phyloP scores from a whole-genome alignment of 2,797 vertebrate species.

The Varecia variegata region DNA sequence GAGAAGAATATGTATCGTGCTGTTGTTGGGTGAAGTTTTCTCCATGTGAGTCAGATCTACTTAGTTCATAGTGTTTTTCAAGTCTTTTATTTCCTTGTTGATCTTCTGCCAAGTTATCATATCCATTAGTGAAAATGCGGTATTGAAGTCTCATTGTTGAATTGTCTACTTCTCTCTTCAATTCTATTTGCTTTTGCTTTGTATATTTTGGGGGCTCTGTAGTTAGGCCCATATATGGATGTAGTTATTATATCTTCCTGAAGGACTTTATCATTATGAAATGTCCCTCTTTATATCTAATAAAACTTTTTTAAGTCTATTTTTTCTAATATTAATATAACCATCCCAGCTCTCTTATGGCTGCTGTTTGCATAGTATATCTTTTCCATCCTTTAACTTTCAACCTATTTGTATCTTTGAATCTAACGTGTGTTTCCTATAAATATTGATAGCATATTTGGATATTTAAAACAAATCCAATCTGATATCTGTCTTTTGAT shows the following conservation, averaged over 20 bases:
- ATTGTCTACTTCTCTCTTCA: background rate
- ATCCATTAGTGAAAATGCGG: background rate
- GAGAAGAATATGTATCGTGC: background rate
- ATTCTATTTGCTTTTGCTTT: background rate
- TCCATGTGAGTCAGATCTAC: background rate
- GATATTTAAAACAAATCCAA: background rate
- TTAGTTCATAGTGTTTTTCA: background rate
- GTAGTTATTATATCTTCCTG: background rate
- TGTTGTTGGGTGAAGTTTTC: background rate
- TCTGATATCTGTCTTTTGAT: background rate
- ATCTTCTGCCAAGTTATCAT: background rate
- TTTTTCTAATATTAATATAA: background rate
- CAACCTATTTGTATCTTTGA: background rate
- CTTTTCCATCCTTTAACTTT: background rate
- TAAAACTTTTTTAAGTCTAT: background rate
- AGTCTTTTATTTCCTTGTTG: background rate
- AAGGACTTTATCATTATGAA: conserved; percentile 16
- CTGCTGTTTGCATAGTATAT: background rate
- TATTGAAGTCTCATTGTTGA: background rate
- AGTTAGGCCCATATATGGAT: background rate
- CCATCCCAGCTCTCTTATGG: background rate
- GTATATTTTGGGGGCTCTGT: background rate
- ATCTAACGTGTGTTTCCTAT: background rate
- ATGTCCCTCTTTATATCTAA: background rate
- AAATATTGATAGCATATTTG: background rate